These are phyloP conservation scores for Smittia aterrima DNA, from an alignment of 2,888 invertebrate species.

Conservation along the genomic window DNA sequence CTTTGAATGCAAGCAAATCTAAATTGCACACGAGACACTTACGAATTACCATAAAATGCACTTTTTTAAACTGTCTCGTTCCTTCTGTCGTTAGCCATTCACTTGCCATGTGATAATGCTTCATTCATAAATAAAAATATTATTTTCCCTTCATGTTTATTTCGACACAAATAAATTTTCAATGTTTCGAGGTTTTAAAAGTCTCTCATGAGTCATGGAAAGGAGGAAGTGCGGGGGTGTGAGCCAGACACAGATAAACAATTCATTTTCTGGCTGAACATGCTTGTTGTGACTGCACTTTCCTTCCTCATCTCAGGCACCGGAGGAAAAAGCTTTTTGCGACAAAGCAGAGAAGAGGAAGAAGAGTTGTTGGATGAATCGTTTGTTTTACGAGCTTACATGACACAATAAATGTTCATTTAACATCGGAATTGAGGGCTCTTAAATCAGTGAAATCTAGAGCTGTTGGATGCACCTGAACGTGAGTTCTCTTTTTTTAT, in stretches of 20 bases:
- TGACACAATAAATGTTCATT: conserved; percentile 34
- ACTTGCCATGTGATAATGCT: conserved; percentile 25
- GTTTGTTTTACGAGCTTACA: conserved; percentile 37
- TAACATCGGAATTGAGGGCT: conserved; percentile 35
- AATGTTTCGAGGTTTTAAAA: conserved; percentile 2
- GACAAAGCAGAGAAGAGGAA: neutral
- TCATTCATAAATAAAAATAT: conserved; percentile 31
- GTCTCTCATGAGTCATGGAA: neutral
- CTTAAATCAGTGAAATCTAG: conserved; percentile 23
- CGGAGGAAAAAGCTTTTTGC: neutral
- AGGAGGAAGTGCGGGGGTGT: neutral
- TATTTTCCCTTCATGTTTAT: conserved; percentile 4
- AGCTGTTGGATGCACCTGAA: conserved; percentile 29
- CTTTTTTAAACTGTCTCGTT: conserved; percentile 7
- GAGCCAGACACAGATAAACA: conserved; percentile 20
- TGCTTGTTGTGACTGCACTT: neutral
- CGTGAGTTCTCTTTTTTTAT: neutral
- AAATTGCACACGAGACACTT: conserved; percentile 28
- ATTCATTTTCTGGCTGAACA: conserved; percentile 23
- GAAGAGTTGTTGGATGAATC: conserved; percentile 10
- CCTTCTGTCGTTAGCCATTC: neutral
- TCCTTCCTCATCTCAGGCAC: neutral
- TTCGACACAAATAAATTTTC: conserved; percentile 32
- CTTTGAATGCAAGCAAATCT: neutral
- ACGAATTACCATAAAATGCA: conserved; percentile 29